Conservation (phyloP, 2,113 vertebrate genomes). For the human (Homo sapiens) region GRCh38 chr16:15632001-15632500, state of each 20-base stretch:
- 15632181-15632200: background rate
- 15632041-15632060: background rate
- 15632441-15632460: no score
- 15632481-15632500: no score
- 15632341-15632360: no score
- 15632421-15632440: no score
- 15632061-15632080: background rate
- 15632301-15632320: background rate
- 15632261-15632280: background rate
- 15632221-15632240: background rate
- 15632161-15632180: background rate
- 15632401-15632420: no score
- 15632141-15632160: background rate
- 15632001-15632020: background rate
- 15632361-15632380: no score
- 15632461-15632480: no score
- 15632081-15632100: conserved; percentile 24
- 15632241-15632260: background rate
- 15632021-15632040: background rate
- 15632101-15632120: background rate
- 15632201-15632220: conserved; percentile 18
- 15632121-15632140: background rate
- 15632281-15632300: background rate
- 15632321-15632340: background rate
- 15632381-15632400: no score